Base-by-base conservation (phyloP, 2,888 invertebrate species). In the Epinotia ramella region DNA sequence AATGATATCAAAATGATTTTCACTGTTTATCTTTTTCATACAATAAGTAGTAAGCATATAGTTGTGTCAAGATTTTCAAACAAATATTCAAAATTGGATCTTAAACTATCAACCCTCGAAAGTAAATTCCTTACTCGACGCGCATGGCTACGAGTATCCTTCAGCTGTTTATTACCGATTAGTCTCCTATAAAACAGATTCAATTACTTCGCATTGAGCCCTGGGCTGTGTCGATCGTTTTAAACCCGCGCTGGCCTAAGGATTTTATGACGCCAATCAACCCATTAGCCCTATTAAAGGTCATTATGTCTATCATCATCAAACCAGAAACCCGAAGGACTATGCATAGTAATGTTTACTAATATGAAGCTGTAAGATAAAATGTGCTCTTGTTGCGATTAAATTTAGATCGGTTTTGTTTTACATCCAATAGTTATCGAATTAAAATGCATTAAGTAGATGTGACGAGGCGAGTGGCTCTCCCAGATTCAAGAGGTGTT, bases 221-320 rank as follows among this genome's bases (percentile, higher is more conserved):
- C 63, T 73, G 70, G 70, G 76, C 65, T 73, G 53, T 62, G 57
- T 70, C 67, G 65, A 73, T 68, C 78, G 60, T 20, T 77, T 73
- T 71, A 77, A 78, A 68, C 65, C 62, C 46, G 65, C 70, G 59
- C 68, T 82, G 79, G 83, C 83, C 84, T 84, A 79, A 82, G 77
- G 84, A 86, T 90, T 91, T 91, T 91, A 91, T 85, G 88, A 89
- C 86, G 85, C 86, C 88, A 89, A 91, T 91, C 88, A 90, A 86
- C 80, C 86, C 81, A 90, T 90, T 90, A 90, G 81, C 80, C 87
- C 87, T 88, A 90, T 91, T 91, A 91, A 83, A 87, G 87, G 83
- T 86, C 85, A 89, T 89, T 88, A 88, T 84, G 81, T 78, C 84
- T 88, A 88, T 88, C 89, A 88, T 87, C 85, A 86, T 84, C 85